Conservation (phyloP, 2,888 invertebrate species). For the Brachynemurus nebulosus region DNA sequence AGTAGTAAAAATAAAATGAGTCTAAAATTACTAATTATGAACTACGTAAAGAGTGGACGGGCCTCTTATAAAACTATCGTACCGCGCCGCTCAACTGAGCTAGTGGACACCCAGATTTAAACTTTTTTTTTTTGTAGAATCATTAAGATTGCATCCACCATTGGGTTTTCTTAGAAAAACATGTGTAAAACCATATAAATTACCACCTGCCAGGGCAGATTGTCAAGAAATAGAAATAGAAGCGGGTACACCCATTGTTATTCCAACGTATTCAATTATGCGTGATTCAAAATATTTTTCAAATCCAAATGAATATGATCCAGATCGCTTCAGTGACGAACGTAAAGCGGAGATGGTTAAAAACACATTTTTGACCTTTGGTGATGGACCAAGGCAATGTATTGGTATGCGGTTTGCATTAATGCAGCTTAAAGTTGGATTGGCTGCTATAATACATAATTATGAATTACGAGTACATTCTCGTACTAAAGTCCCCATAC, state of each 20-base stretch:
- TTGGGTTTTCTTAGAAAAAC: background rate
- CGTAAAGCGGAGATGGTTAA: background rate
- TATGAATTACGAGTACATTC: conserved; percentile 22
- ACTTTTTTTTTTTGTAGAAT: too few relatives aligned
- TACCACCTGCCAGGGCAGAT: too few relatives aligned
- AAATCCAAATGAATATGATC: conserved; percentile 4
- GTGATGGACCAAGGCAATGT: conserved; percentile 5
- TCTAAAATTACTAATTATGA: too few relatives aligned
- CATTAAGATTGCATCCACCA: background rate
- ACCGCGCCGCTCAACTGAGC: too few relatives aligned
- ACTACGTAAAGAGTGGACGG: too few relatives aligned
- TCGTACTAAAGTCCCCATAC: conserved; percentile 22
- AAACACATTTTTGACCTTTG: conserved; percentile 3
- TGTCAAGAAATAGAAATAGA: background rate
- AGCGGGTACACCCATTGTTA: background rate
- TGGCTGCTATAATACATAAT: conserved; percentile 21
- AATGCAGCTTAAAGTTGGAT: conserved; percentile 24
- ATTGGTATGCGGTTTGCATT: conserved; percentile 1
- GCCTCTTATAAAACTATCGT: too few relatives aligned
- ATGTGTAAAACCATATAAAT: background rate
- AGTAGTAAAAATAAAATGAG: too few relatives aligned
- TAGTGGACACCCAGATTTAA: too few relatives aligned
- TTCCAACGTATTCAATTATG: background rate
- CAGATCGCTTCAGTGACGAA: conserved; percentile 3
- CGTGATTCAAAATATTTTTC: conserved; percentile 2